phyloP scores from a whole-genome alignment of 1,140 invertebrate genomes.

The Sinonovacula constricta region DNA sequence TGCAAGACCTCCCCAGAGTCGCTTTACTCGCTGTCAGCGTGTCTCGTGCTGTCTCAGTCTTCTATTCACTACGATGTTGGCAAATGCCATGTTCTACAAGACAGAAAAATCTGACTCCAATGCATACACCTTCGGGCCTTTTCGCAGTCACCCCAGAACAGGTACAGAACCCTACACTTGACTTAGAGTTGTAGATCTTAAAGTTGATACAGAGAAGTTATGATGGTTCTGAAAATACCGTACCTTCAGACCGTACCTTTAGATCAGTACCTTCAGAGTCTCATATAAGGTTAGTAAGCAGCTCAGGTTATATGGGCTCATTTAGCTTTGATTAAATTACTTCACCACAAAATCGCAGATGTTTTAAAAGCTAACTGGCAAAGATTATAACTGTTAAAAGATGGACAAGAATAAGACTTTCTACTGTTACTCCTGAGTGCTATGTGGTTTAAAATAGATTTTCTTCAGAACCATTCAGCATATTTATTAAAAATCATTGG shows the following conservation, averaged over 20 bases:
- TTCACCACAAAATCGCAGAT: too few species aligned
- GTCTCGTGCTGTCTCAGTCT: conserved; percentile 81
- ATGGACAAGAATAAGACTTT: not conserved
- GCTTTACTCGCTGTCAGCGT: conserved; percentile 80
- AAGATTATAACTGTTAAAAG: too few species aligned
- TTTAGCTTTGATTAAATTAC: too few species aligned
- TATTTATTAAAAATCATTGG: not conserved
- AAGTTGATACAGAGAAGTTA: not conserved
- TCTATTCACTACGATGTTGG: conserved; percentile 81
- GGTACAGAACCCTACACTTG: conserved; percentile 58
- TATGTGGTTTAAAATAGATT: not conserved
- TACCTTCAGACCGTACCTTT: not conserved
- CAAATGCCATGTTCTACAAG: conserved; percentile 82
- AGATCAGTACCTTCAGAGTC: too few species aligned
- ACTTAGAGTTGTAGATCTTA: not conserved
- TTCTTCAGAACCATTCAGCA: not conserved
- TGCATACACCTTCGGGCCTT: conserved; percentile 79
- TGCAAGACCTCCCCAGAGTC: conserved; percentile 79
- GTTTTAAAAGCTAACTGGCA: too few species aligned
- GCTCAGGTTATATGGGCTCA: too few species aligned
- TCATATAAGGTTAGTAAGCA: too few species aligned
- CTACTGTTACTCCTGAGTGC: not conserved
- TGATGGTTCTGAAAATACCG: not conserved
- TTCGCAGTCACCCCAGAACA: conserved; percentile 79
- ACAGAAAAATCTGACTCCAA: conserved; percentile 64